A percentile compares a stretch with the other conserved stretches of the same genome.
These are phyloP conservation scores for Ophioninae sp. DNA, from an alignment of 2,888 invertebrate genomes.

Conservation along the genomic window DNA sequence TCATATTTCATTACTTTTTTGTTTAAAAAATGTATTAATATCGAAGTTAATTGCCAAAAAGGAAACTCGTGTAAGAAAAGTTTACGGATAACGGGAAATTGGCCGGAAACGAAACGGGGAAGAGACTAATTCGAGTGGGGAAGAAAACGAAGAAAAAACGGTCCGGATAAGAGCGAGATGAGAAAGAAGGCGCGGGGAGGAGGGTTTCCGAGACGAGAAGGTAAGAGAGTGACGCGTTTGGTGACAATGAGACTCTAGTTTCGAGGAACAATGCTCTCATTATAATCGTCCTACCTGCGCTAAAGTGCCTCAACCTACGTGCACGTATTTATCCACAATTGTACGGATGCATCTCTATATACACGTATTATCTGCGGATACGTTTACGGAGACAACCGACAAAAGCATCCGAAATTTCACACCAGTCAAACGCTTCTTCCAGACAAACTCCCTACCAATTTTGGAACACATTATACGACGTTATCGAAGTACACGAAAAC, in stretches of 20 bases:
- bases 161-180: constrained; percentile 55
- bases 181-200: constrained; percentile 55
- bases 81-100: too few relatives aligned
- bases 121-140: too few relatives aligned
- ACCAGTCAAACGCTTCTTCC: constrained; percentile 6
- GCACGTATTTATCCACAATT: not conserved
- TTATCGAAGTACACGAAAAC: not conserved
- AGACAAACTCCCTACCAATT: constrained; percentile 25
- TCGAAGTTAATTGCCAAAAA: too few relatives aligned
- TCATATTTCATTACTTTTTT: too few relatives aligned
- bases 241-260: constrained; percentile 78
- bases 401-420: constrained; percentile 5
- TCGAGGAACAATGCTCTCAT: constrained; percentile 79
- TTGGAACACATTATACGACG: constrained; percentile 1
- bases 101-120: too few relatives aligned
- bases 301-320: constrained; percentile 61
- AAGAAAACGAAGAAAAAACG: too few relatives aligned
- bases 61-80: too few relatives aligned
- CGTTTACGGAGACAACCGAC: constrained; percentile 15
- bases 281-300: constrained; percentile 70
- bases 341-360: constrained; percentile 8
- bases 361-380: constrained; percentile 14
- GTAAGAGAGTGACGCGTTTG: constrained; percentile 69
- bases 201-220: constrained; percentile 50
- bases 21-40: too few relatives aligned